Evolutionary conservation across 1,140 invertebrate species (phyloP).

Genomic region (Zaprionus taronus): DNA sequence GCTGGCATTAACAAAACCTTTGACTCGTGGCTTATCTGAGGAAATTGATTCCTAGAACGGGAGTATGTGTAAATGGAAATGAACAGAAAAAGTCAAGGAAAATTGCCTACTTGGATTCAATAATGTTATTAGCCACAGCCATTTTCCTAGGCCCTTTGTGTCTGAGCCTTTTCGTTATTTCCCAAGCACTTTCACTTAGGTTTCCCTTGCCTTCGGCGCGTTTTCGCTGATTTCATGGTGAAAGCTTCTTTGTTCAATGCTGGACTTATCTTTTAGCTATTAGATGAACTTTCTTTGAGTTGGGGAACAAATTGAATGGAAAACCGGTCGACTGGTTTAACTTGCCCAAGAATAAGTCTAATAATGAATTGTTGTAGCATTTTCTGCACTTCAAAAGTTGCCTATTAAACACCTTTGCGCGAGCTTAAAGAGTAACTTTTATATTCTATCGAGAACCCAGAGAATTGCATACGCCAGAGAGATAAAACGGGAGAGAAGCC

Average conservation of each 20-base stretch:
- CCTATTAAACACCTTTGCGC: not conserved
- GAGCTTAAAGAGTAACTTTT: not conserved
- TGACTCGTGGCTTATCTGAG: not conserved
- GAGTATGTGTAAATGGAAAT: constrained; percentile 27
- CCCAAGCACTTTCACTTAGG: constrained; percentile 13
- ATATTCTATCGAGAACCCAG: not conserved
- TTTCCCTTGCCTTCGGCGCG: not conserved
- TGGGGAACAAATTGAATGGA: constrained; percentile 1
- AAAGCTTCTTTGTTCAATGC: constrained; percentile 2
- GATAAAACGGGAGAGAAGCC: constrained; percentile 26
- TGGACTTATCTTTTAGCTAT: constrained; percentile 6
- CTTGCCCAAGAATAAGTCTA: not conserved
- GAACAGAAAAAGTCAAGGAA: not conserved
- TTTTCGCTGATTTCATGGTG: constrained; percentile 6
- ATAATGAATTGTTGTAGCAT: no score
- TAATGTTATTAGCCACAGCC: constrained; percentile 23
- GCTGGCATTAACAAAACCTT: constrained; percentile 1
- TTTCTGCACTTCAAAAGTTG: not conserved
- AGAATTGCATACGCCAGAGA: constrained; percentile 29
- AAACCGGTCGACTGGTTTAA: not conserved
- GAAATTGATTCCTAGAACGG: constrained; percentile 10
- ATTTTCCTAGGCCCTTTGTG: constrained; percentile 16
- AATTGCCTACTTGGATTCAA: constrained; percentile 1
- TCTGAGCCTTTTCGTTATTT: constrained; percentile 10
- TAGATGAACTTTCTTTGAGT: not conserved